Evolutionary conservation across 2,888 invertebrate genomes (phyloP), one percentile per base, ranked within the genome.

Genomic region (Tupiocoris notatus): DNA sequence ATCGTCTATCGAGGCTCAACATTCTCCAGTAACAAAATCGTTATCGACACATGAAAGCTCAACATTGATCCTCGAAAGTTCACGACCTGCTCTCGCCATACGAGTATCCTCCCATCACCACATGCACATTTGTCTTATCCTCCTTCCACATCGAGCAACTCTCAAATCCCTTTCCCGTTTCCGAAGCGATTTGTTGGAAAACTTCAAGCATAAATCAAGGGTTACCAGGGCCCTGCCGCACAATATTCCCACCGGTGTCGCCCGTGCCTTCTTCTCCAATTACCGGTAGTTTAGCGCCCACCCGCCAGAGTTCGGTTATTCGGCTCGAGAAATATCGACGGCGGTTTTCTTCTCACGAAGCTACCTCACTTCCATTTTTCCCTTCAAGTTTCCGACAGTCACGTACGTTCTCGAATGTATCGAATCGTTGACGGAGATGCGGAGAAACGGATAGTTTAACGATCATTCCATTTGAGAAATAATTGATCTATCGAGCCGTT

Each of bases 161-260:
- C 18, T 61, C 21, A 61, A 2, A 61, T 61, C 61, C 63, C 22
- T 22, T 22, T 2, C 63, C 22, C 22, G 2, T 1, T 23, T 63
- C 22, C 63, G 22, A 63, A 23, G 63, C 63, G 63, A 63, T 63
- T 63, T 63, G 63, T 63, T 63, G 63, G 21, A 23, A 63, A 63
- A 63, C 22, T 63, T 63, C 63, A 2, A 22, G 63, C 63, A 63
- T 63, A 63, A 63, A 63, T 63, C 63, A 63, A n/a, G 22, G 63
- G 63, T 20, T n/a, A 21, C 63, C 63, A 16, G 39, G 39, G 39
- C 6, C 39, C 63, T 20, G 12, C 22, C 22, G 22, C 21, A 63
- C 63, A 63, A n/a, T 63, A 63, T 63, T 63, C 63, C 63, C 63
- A 22, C 63, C 23, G 63, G 39, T 39, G n/a, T n/a, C n/a, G n/a